Evolutionary conservation across 30 jellyfish, hydroid and myxozoan species (phyloP), one percentile per base, ranked within the genome.

Genomic region (Chironex yamaguchii): DNA sequence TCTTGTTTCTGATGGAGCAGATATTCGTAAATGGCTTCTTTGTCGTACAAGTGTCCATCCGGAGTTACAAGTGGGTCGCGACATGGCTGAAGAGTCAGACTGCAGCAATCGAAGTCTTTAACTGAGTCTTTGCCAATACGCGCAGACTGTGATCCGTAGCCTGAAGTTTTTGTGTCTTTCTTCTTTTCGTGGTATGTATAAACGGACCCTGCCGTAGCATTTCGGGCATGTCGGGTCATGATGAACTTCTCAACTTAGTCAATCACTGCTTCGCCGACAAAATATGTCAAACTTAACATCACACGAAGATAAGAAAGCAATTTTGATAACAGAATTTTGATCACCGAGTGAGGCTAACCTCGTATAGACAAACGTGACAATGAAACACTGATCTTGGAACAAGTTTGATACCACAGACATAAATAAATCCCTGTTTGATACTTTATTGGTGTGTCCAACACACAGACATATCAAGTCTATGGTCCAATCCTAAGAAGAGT

Each of bases 191-290:
- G 98, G 69, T 95, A 89, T 20, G 98, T 76, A 69, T 90, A 95
- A 25, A 95, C 98, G 9, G 99, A 96, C 58, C 97, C 86, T 11
- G 99, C 99, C n/a, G 99, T 95, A 58, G 93, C 84, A 75, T 95
- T 95, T 76, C 67, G 79, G 3, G 98, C 99, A 73, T 95, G 99
- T 34, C 97, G 52, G 54, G 99, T 90, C 99, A 95, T 95, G n/a
- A n/a, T n/a, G n/a, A n/a, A n/a, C n/a, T n/a, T n/a, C n/a, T n/a
- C n/a, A n/a, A n/a, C n/a, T n/a, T n/a, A n/a, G n/a, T n/a, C n/a
- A n/a, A n/a, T n/a, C n/a, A n/a, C n/a, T n/a, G n/a, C n/a, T n/a
- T n/a, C n/a, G n/a, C n/a, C n/a, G n/a, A n/a, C n/a, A n/a, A n/a
- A n/a, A n/a, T n/a, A n/a, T n/a, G n/a, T n/a, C 62, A 48, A 48